Evolutionary conservation across 2,888 invertebrate genomes (phyloP).

Genomic region (Gasteruption jaculator): DNA sequence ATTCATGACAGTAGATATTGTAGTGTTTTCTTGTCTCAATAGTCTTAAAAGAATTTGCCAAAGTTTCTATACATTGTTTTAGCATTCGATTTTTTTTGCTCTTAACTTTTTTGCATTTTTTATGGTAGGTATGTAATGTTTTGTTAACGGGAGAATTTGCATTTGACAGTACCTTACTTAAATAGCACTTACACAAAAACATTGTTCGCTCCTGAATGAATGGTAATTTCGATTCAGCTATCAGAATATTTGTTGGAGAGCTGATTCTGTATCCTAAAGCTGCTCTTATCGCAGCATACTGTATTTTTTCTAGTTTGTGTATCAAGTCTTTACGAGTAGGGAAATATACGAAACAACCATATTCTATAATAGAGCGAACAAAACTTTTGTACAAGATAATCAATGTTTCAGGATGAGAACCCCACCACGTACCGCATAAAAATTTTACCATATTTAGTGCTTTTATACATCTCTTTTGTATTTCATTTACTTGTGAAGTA

Average conservation of each 20-base stretch:
- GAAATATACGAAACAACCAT: conserved; percentile 5
- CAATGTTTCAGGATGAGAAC: conserved; percentile 8
- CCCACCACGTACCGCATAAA: conserved; percentile 15
- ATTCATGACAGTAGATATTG: background rate
- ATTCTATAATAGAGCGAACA: background rate
- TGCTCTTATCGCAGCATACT: conserved; percentile 7
- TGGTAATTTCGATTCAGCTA: conserved; percentile 11
- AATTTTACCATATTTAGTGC: conserved; percentile 8
- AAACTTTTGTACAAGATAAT: conserved; percentile 5
- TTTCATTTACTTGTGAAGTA: background rate
- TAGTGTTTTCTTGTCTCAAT: background rate
- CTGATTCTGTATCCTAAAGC: conserved; percentile 11
- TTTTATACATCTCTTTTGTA: conserved; percentile 1
- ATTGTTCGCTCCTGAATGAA: conserved; percentile 2
- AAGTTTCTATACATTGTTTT: background rate
- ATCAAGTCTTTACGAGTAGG: background rate
- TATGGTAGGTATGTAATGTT: background rate
- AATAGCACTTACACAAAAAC: conserved; percentile 8
- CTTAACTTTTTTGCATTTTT: background rate
- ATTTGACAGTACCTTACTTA: conserved; percentile 4
- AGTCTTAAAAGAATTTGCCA: background rate
- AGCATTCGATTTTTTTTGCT: background rate
- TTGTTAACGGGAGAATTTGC: background rate
- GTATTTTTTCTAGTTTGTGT: conserved; percentile 5
- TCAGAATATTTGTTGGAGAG: conserved; percentile 11